Conservation (phyloP, 2,113 vertebrate genomes). For the Shinisaurus crocodilurus region DNA sequence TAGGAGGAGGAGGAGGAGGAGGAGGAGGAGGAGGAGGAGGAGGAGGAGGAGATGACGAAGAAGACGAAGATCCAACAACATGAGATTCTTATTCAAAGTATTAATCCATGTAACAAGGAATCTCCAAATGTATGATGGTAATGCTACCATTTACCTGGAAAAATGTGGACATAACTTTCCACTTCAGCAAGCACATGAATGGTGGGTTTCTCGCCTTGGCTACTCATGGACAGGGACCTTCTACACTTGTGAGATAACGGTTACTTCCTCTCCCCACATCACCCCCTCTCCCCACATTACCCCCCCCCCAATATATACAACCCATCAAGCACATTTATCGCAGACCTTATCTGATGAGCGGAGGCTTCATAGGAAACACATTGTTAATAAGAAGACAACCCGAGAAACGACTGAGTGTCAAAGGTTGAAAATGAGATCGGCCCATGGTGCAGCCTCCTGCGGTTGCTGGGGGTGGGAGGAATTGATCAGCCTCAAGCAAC, state of each 20-base stretch:
- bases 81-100: constrained; percentile 52
- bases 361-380: constrained; percentile 70
- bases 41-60: no score
- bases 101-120: constrained; percentile 52
- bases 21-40: no score
- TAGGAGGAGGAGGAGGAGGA: no score
- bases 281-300: no score
- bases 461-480: constrained; percentile 48
- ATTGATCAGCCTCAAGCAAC: accelerated
- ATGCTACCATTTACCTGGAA: constrained; percentile 51
- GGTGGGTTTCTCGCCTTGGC: constrained; percentile 13
- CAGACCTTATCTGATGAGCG: constrained; percentile 67
- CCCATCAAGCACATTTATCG: constrained; percentile 40
- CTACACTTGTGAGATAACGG: constrained; percentile 44
- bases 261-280: neutral
- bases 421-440: constrained; percentile 81
- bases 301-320: constrained; percentile 21
- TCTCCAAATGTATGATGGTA: constrained; percentile 43
- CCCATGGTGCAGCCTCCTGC: constrained; percentile 59
- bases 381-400: constrained; percentile 83
- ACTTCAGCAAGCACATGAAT: constrained; percentile 45
- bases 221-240: constrained; percentile 39
- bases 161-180: constrained; percentile 38
- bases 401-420: constrained; percentile 81
- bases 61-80: neutral